Percentiles rank a stretch among this genome's conserved stretches.
Evolutionary conservation across 2,113 vertebrate species (phyloP).

Genomic region (Todiramphus saurophagus): DNA sequence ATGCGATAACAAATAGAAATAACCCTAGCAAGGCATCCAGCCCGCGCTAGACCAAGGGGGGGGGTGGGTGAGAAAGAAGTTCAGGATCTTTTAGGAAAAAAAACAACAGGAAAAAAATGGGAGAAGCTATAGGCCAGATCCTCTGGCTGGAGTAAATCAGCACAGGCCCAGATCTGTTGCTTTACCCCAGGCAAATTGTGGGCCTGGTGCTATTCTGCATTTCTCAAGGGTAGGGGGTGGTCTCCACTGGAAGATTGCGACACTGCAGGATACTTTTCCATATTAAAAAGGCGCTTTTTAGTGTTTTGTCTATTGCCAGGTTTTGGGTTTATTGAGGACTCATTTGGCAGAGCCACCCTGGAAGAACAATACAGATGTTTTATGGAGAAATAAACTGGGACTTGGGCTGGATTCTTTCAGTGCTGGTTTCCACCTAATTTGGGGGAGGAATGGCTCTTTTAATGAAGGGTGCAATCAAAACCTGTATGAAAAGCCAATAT

Average conservation of each 20-base stretch:
- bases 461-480: conserved; percentile 67
- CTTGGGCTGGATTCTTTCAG: conserved; percentile 62
- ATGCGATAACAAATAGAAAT: too few relatives aligned
- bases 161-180: conserved; percentile 14
- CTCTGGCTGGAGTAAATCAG: conserved; percentile 51
- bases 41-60: too few relatives aligned
- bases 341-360: conserved; percentile 69
- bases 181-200: conserved; percentile 52
- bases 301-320: conserved; percentile 69
- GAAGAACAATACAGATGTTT: conserved; percentile 74
- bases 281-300: conserved; percentile 71
- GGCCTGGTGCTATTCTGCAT: conserved; percentile 54
- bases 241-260: conserved; percentile 65
- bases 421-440: conserved; percentile 66
- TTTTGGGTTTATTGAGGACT: conserved; percentile 71
- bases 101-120: background rate
- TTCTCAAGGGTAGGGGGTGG: conserved; percentile 68
- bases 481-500: conserved; percentile 33
- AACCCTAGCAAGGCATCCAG: too few relatives aligned
- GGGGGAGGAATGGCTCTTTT: conserved; percentile 45
- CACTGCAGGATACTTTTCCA: conserved; percentile 74
- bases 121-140: conserved; percentile 19
- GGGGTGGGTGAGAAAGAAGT: background rate
- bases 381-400: conserved; percentile 68
- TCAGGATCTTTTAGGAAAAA: background rate